Conservation (phyloP, 1,140 invertebrate genomes). For the Pissodes strobi region DNA sequence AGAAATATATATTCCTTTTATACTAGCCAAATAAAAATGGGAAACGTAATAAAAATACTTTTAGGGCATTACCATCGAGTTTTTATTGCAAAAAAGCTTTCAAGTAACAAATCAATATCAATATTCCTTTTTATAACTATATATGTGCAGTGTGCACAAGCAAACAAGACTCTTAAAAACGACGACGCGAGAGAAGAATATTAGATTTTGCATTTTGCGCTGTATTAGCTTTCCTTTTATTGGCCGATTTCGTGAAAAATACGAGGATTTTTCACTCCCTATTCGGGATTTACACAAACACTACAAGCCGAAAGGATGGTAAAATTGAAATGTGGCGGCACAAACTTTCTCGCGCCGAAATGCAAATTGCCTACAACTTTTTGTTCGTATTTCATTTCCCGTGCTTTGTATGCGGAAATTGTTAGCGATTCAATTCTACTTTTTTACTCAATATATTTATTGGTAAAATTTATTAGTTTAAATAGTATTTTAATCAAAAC, state of each 20-base stretch:
- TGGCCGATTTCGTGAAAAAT: slow-evolving; percentile 21
- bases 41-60: no score
- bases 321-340: slow-evolving; percentile 32
- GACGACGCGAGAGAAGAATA: slow-evolving; percentile 21
- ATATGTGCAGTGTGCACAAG: slow-evolving; percentile 6
- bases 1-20: no score
- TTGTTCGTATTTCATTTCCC: not conserved
- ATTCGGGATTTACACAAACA: slow-evolving; percentile 26
- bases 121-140: slow-evolving; percentile 24
- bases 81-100: slow-evolving; percentile 25
- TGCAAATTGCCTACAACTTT: not conserved
- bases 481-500: no score
- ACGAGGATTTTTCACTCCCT: slow-evolving; percentile 17
- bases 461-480: no score
- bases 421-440: no score
- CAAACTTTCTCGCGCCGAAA: no score
- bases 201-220: slow-evolving; percentile 33
- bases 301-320: slow-evolving; percentile 18
- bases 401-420: no score
- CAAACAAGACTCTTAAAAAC: slow-evolving; percentile 21
- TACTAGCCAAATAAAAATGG: no score
- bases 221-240: slow-evolving; percentile 27
- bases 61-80: no score
- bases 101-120: slow-evolving; percentile 24
- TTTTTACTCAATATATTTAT: no score